Conservation (phyloP, 2,797 vertebrate species). For the Anguilla pacifica region DNA sequence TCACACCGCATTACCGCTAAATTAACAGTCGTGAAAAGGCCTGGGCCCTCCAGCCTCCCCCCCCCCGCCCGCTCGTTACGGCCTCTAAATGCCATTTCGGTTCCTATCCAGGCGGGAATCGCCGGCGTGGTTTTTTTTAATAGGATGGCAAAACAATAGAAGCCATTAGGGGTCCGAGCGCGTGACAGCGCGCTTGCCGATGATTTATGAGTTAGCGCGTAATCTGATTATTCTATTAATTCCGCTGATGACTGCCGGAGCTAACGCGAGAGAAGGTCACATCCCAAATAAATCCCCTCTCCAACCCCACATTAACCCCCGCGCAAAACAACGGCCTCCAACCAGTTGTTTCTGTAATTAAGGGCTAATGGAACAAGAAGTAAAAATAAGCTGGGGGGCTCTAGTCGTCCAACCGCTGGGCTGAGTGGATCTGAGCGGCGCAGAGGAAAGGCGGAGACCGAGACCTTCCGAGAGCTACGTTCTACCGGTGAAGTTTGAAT, state of each 20-base stretch:
- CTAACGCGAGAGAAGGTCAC: constrained; percentile 83
- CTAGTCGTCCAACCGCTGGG: constrained; percentile 47
- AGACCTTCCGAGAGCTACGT: not conserved
- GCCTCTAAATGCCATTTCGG: constrained; percentile 80
- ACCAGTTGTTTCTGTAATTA: constrained; percentile 87
- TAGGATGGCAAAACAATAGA: constrained; percentile 78
- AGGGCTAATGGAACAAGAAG: constrained; percentile 82
- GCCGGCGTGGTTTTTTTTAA: constrained; percentile 72
- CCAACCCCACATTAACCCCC: constrained; percentile 57
- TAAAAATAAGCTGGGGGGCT: constrained; percentile 72
- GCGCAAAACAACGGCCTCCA: constrained; percentile 77
- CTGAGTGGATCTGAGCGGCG: constrained; percentile 39
- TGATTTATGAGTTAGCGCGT: constrained; percentile 87
- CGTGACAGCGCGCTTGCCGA: constrained; percentile 72
- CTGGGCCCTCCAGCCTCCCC: constrained; percentile 56
- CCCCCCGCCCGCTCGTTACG: constrained; percentile 50
- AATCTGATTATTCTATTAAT: constrained; percentile 92
- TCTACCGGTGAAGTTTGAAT: not conserved
- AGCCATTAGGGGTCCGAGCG: constrained; percentile 75
- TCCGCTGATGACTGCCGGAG: constrained; percentile 81
- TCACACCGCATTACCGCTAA: constrained; percentile 74
- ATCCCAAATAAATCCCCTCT: constrained; percentile 88
- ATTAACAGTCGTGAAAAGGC: constrained; percentile 81
- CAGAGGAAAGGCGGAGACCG: not conserved
- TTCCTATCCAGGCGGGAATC: constrained; percentile 74